Conservation (phyloP, 2,888 invertebrate genomes). For the Bhutanitis thaidina region DNA sequence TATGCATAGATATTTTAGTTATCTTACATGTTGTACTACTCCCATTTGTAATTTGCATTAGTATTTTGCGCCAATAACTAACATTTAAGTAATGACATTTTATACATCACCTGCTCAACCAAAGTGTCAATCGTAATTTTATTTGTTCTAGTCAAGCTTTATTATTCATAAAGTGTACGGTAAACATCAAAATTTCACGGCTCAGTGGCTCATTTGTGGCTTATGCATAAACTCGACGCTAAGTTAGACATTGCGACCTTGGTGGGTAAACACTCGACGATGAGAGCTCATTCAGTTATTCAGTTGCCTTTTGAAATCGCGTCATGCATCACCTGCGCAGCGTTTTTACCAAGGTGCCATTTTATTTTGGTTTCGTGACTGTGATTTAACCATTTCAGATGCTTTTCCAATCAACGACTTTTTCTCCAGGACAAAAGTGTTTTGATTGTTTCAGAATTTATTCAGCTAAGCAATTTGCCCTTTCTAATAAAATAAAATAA, state of each 20-base stretch:
- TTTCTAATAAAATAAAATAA: too few species aligned
- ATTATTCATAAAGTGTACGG: not conserved
- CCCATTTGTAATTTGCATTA: too few species aligned
- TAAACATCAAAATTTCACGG: conserved; percentile 36
- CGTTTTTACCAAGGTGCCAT: conserved; percentile 62
- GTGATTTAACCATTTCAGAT: not conserved
- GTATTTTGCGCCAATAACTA: too few species aligned
- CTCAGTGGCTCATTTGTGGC: conserved; percentile 35
- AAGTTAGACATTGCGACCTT: conserved; percentile 34
- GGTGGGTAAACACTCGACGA: conserved; percentile 27
- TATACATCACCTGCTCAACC: too few species aligned
- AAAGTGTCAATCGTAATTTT: too few species aligned
- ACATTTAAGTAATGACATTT: too few species aligned
- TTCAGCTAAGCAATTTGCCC: too few species aligned
- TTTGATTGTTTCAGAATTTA: too few species aligned
- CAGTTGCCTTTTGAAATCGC: conserved; percentile 45
- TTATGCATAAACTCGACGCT: conserved; percentile 48
- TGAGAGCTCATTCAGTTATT: conserved; percentile 43
- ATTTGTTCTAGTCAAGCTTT: too few species aligned
- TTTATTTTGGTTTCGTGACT: conserved; percentile 15
- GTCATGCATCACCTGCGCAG: conserved; percentile 72
- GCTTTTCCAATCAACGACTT: not conserved
- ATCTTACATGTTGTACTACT: too few species aligned
- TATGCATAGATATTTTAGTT: too few species aligned
- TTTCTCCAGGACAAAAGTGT: too few species aligned